A percentile compares a stretch with the other conserved stretches of the same genome.
These are phyloP conservation scores for Hipposideros armiger DNA, from an alignment of 2,113 vertebrate species.

Conservation along the genomic window DNA sequence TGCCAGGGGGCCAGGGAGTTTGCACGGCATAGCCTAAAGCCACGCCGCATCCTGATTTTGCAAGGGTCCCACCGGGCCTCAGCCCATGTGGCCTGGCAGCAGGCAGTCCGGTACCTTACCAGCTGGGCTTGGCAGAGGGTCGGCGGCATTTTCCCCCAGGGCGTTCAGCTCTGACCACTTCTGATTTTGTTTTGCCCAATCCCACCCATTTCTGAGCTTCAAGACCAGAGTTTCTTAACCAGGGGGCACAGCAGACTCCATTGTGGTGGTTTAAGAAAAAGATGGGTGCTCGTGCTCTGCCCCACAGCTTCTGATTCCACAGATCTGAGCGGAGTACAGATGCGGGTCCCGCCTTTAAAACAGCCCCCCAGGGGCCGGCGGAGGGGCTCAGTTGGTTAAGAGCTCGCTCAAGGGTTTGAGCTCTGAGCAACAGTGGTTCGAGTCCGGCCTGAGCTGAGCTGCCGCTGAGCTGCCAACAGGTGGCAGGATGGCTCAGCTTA, in stretches of 20 bases:
- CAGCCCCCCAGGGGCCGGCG: background rate
- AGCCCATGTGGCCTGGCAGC: fast-evolving
- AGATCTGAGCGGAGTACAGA: background rate
- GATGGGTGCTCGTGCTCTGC: fast-evolving
- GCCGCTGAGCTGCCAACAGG: too few species aligned
- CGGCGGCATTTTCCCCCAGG: background rate
- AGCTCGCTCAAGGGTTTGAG: too few species aligned
- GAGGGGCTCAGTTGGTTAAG: too few species aligned
- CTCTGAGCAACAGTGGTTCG: too few species aligned
- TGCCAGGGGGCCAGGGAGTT: fast-evolving
- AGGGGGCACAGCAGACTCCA: background rate
- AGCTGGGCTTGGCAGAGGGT: background rate
- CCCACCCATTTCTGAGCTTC: background rate
- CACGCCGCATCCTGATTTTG: background rate
- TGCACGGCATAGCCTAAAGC: background rate
- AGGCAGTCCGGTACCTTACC: background rate
- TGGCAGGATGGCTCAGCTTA: too few species aligned
- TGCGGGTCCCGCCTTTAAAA: fast-evolving
- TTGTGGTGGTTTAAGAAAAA: fast-evolving
- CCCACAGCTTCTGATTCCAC: background rate
- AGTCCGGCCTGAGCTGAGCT: too few species aligned
- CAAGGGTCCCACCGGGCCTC: background rate
- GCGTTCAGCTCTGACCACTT: constrained; percentile 60
- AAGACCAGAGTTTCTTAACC: background rate
- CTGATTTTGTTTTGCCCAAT: constrained; percentile 38